These are phyloP conservation scores for Atta texana DNA, from an alignment of 1,140 invertebrate species.

Conservation along the genomic window DNA sequence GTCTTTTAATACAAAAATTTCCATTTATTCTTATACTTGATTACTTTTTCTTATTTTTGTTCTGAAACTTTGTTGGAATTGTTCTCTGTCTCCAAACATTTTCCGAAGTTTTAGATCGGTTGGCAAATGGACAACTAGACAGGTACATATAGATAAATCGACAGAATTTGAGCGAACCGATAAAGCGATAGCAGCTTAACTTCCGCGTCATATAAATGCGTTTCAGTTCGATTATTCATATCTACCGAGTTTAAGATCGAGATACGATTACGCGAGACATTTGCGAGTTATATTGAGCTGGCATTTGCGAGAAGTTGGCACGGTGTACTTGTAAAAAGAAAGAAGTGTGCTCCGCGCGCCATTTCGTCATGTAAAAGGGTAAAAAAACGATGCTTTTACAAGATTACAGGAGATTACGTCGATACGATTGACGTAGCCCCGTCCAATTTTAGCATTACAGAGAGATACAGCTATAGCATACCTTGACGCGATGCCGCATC, in stretches of 20 bases:
- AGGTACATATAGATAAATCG: background rate
- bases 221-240: constrained; percentile 30
- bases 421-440: constrained; percentile 59
- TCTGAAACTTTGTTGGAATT: background rate
- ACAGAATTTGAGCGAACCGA: background rate
- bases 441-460: constrained; percentile 62
- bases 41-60: background rate
- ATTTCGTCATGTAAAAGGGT: constrained; percentile 23
- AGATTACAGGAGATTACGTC: constrained; percentile 56
- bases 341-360: background rate
- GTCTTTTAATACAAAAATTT: constrained; percentile 5
- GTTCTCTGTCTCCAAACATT: constrained; percentile 47
- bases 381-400: constrained; percentile 45
- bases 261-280: constrained; percentile 29
- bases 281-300: background rate
- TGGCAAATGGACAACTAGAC: constrained; percentile 2
- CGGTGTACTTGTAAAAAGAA: constrained; percentile 27
- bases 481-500: constrained; percentile 24
- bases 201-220: constrained; percentile 8
- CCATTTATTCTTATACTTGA: background rate
- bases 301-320: constrained; percentile 23
- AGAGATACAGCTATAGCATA: background rate
- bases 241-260: constrained; percentile 6
- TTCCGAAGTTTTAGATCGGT: constrained; percentile 31
- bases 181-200: constrained; percentile 5